phyloP scores from a whole-genome alignment of 2,797 vertebrate genomes.

The Mionectes olivaceus region DNA sequence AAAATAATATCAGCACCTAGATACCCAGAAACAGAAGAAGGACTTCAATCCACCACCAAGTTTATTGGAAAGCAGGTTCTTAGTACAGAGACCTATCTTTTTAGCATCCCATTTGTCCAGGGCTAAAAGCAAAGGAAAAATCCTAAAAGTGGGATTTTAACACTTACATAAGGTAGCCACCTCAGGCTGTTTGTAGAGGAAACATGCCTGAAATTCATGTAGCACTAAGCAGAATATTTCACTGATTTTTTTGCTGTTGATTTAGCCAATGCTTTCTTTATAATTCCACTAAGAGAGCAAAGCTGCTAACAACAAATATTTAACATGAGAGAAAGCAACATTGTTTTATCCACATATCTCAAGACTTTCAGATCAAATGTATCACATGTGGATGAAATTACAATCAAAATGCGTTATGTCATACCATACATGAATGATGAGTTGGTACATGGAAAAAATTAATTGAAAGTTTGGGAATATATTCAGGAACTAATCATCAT shows the following conservation, averaged over 20 bases:
- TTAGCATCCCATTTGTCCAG: not conserved
- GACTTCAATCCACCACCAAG: not conserved
- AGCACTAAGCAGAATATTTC: not conserved
- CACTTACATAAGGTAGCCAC: not conserved
- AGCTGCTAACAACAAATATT: not conserved
- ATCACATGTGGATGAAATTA: not conserved
- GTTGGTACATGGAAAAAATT: not conserved
- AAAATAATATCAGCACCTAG: not conserved
- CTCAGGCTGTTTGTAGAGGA: not conserved
- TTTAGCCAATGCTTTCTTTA: not conserved
- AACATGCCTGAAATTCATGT: not conserved
- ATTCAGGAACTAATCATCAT: not conserved
- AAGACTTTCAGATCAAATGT: not conserved
- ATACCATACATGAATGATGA: not conserved
- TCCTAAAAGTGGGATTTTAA: not conserved
- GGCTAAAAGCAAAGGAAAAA: not conserved
- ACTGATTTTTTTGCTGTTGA: not conserved
- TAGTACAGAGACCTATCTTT: not conserved
- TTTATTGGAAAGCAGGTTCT: not conserved
- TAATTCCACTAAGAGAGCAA: not conserved
- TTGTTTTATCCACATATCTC: not conserved
- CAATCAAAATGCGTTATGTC: not conserved
- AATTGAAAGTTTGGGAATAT: not conserved
- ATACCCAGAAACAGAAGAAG: not conserved
- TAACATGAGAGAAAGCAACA: not conserved